Evolutionary conservation across 2,888 invertebrate genomes (phyloP).

Genomic region (Amiota communis): DNA sequence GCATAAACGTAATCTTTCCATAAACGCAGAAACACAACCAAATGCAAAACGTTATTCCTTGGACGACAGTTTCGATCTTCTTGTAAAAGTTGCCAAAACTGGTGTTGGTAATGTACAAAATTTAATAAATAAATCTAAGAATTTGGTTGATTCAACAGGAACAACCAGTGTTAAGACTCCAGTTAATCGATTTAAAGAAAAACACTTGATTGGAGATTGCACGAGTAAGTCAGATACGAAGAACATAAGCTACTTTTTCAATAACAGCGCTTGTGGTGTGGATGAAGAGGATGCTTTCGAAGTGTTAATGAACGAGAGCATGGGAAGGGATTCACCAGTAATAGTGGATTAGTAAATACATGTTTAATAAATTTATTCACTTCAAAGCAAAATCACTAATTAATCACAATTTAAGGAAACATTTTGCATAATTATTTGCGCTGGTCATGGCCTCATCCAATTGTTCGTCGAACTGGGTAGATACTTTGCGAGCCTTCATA

Average conservation of each 20-base stretch:
- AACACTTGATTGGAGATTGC: slow-evolving; percentile 36
- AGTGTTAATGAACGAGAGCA: slow-evolving; percentile 75
- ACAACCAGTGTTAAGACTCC: slow-evolving; percentile 50
- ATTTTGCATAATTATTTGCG: slow-evolving; percentile 75
- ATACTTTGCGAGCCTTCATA: slow-evolving; percentile 79
- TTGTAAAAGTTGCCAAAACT: slow-evolving; percentile 58
- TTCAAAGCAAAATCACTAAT: slow-evolving; percentile 22
- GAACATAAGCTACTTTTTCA: slow-evolving; percentile 75
- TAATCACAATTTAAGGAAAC: slow-evolving; percentile 44
- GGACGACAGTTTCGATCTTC: slow-evolving; percentile 66
- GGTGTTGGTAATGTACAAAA: slow-evolving; percentile 34
- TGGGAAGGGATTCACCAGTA: slow-evolving; percentile 26
- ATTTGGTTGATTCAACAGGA: neutral
- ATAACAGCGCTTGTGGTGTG: slow-evolving; percentile 62
- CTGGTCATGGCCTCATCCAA: slow-evolving; percentile 77
- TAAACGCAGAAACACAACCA: slow-evolving; percentile 33
- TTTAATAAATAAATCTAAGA: slow-evolving; percentile 15
- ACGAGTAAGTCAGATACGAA: slow-evolving; percentile 29
- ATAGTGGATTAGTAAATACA: slow-evolving; percentile 23
- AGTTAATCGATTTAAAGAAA: slow-evolving; percentile 59
- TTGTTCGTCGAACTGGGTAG: slow-evolving; percentile 77
- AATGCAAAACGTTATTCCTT: slow-evolving; percentile 53
- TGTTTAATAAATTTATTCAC: slow-evolving; percentile 30
- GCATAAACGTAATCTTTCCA: slow-evolving; percentile 55
- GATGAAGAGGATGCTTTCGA: slow-evolving; percentile 78